phyloP scores from a whole-genome alignment of 1,140 invertebrate genomes.

The Pseudomyrmex pallidus region DNA sequence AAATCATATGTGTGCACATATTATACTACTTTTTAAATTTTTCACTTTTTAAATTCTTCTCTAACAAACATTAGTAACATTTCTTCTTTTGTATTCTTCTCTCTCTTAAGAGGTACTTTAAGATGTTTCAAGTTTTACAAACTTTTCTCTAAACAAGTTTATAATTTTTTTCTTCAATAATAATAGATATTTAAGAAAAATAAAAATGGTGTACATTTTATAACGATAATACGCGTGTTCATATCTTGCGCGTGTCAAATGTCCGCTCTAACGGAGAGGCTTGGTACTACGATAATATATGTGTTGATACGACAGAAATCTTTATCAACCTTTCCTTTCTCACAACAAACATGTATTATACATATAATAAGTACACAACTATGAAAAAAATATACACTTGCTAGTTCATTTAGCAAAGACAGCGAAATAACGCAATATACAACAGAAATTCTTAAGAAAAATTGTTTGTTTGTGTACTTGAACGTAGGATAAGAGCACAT shows the following conservation, averaged over 20 bases:
- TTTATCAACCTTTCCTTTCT: background rate
- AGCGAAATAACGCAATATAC: background rate
- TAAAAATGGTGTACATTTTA: background rate
- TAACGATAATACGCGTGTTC: background rate
- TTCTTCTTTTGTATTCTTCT: too few relatives aligned
- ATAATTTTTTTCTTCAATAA: background rate
- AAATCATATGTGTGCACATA: too few relatives aligned
- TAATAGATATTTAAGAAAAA: background rate
- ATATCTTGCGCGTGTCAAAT: background rate
- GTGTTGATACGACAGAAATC: constrained; percentile 40
- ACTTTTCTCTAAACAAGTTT: background rate
- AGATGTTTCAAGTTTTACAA: too few relatives aligned
- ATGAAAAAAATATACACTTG: background rate
- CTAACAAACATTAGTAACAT: too few relatives aligned
- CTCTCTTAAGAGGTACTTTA: too few relatives aligned
- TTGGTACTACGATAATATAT: background rate
- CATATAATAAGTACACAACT: background rate
- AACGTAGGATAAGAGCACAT: background rate
- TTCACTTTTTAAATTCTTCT: too few relatives aligned
- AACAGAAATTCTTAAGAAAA: background rate
- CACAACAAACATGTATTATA: background rate
- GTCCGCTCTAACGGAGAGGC: constrained; percentile 24
- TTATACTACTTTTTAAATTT: too few relatives aligned
- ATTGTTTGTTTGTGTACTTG: background rate
- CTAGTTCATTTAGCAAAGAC: background rate